These are phyloP conservation scores for Empidonax alnorum DNA, from an alignment of 2,113 vertebrate species.

Conservation along the genomic window DNA sequence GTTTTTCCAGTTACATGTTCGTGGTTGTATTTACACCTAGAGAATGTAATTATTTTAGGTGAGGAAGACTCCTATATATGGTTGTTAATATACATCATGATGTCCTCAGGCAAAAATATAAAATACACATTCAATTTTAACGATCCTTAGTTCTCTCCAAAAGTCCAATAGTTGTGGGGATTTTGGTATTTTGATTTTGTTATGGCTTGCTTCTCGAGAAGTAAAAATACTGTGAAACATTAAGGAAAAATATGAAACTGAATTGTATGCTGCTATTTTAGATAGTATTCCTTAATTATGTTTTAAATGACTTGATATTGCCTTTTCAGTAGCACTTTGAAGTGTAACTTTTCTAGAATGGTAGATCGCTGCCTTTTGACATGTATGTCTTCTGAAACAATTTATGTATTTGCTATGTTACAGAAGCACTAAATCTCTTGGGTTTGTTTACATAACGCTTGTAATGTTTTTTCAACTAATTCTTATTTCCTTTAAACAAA, in stretches of 20 bases:
- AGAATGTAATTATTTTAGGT: neutral
- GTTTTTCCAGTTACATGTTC: slow-evolving; percentile 6
- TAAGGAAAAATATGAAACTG: neutral
- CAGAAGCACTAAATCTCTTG: slow-evolving; percentile 31
- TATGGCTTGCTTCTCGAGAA: neutral
- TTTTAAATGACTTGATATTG: neutral
- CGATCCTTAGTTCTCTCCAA: neutral
- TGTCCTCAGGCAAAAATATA: slow-evolving; percentile 8
- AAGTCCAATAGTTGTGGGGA: neutral
- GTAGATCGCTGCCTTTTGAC: neutral
- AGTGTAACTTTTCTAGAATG: neutral
- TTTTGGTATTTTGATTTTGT: neutral
- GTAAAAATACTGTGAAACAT: neutral
- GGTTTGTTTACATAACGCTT: slow-evolving; percentile 43
- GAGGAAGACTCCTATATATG: neutral
- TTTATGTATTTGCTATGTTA: slow-evolving; percentile 15
- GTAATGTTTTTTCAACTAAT: slow-evolving; percentile 9
- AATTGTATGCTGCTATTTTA: neutral
- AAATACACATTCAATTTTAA: neutral
- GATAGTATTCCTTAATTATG: neutral
- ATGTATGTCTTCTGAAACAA: neutral
- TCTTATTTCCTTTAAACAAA: slow-evolving; percentile 14
- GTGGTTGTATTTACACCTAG: neutral
- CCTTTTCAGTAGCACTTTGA: slow-evolving; percentile 20
- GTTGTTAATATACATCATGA: neutral